Base-by-base conservation (phyloP, 2,797 vertebrate species). In the Chelonia mydas region DNA sequence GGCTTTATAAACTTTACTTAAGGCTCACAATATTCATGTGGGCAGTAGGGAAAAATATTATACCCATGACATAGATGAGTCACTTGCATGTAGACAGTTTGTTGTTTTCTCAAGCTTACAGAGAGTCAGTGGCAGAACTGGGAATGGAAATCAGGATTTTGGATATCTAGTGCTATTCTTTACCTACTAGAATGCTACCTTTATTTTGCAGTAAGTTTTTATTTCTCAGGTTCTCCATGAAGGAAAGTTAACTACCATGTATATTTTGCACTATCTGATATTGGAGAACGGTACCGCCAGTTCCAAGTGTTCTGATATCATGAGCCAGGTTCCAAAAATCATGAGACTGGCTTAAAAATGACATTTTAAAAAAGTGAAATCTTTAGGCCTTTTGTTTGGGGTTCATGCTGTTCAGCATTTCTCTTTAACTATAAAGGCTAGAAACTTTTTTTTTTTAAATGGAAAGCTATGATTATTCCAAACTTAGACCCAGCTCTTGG, bases 21-120 rank as follows among this genome's bases (percentile, higher is more conserved):
- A 65, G 78, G 28, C 59, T 91, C 31, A n/a, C 25, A 31, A 12
- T 6, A 9, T 72, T 28, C 13, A 86, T 86, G 93, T 90, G 1
- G 13, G 83, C 82, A 54, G 2, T 47, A 27, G 41, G 12, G 23
- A 54, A 1, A 0, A 0, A 0, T 31, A 5, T 53, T 65, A 45
- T 45, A 90, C 50, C 3, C 0, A 0, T 51, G 61, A 8, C 54
- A 85, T 54, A 78, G 6, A 37, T 31, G 37, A 81, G n/a, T 4
- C 83, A 76, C 25, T 80, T 27, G 17, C 28, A 55, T 49, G 4
- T 0, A 19, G 4, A 49, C 50, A 53, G 5, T 7, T 37, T 27
- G 4, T 50, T 90, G 59, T 65, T 68, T 68, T 68, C 61, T n/a
- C 33, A 68, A 37, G 61, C 61, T 68, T 68, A n/a, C 61, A 54